phyloP scores from a whole-genome alignment of 2,888 invertebrate species.

The Ferrisia virgata region DNA sequence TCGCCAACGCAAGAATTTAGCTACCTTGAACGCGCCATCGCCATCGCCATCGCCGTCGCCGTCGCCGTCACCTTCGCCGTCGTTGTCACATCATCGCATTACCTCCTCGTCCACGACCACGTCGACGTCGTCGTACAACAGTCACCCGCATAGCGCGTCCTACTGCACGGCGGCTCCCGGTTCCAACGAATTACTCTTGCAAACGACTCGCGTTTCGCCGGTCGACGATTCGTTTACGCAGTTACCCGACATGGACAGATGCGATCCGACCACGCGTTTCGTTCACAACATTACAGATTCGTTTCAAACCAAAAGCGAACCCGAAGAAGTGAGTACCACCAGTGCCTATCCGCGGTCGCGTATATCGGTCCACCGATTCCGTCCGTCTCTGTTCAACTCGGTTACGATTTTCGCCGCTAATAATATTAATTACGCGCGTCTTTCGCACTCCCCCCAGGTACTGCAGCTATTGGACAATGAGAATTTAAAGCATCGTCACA shows the following conservation, averaged over 20 bases:
- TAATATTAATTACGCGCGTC: too few species aligned
- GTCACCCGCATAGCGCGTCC: neutral
- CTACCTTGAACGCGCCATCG: neutral
- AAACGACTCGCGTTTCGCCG: neutral
- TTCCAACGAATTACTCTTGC: neutral
- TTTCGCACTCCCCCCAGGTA: neutral
- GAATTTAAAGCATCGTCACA: slow-evolving; percentile 51
- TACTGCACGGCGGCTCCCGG: neutral
- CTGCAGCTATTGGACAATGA: neutral
- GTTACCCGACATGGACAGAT: neutral
- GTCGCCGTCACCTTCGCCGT: neutral
- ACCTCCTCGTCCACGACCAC: neutral
- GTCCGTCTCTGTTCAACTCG: neutral
- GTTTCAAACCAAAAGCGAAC: neutral
- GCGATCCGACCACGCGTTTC: neutral
- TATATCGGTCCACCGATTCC: too few species aligned
- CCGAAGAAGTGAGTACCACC: neutral
- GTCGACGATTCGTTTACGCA: neutral
- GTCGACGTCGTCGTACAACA: neutral
- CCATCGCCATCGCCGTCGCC: too few species aligned
- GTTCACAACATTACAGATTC: neutral
- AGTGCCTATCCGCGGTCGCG: neutral
- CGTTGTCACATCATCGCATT: neutral
- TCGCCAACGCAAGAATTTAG: neutral
- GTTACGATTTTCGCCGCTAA: too few species aligned